phyloP scores from a whole-genome alignment of 1,140 invertebrate species.

The Drosophila ohnishii region DNA sequence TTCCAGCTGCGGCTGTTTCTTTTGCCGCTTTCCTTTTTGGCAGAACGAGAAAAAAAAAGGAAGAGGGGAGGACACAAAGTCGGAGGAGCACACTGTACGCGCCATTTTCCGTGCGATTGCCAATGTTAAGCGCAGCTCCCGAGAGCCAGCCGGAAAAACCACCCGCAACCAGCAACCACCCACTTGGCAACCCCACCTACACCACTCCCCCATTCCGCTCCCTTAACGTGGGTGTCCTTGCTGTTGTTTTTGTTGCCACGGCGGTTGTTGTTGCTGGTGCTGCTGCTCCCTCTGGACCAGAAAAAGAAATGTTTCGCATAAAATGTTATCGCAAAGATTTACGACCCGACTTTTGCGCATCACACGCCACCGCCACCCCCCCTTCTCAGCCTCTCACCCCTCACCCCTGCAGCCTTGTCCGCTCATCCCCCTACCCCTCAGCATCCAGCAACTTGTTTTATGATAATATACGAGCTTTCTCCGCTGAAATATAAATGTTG shows the following conservation, averaged over 20 bases:
- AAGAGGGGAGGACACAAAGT: constrained; percentile 2
- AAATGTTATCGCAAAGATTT: constrained; percentile 84
- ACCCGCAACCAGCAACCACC: constrained; percentile 37
- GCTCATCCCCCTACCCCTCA: constrained; percentile 19
- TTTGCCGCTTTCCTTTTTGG: constrained; percentile 46
- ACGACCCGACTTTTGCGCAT: constrained; percentile 84
- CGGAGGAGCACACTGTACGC: constrained; percentile 74
- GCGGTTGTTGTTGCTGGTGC: constrained; percentile 27
- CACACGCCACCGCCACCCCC: constrained; percentile 63
- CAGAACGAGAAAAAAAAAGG: constrained; percentile 50
- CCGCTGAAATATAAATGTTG: constrained; percentile 83
- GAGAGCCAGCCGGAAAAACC: constrained; percentile 57
- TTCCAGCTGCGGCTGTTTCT: constrained; percentile 32
- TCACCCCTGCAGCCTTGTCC: neutral
- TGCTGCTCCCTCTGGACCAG: constrained; percentile 78
- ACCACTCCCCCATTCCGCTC: constrained; percentile 1
- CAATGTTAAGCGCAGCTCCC: constrained; percentile 74
- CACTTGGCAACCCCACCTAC: neutral
- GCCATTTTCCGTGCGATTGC: constrained; percentile 80
- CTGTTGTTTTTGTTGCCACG: constrained; percentile 50
- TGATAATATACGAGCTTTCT: constrained; percentile 84
- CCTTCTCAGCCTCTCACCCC: constrained; percentile 16
- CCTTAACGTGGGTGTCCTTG: constrained; percentile 67
- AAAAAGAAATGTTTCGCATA: constrained; percentile 84
- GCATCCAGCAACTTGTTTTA: constrained; percentile 82